phyloP scores from a whole-genome alignment of 2,888 invertebrate species.

The Zygogramma bicolorata region DNA sequence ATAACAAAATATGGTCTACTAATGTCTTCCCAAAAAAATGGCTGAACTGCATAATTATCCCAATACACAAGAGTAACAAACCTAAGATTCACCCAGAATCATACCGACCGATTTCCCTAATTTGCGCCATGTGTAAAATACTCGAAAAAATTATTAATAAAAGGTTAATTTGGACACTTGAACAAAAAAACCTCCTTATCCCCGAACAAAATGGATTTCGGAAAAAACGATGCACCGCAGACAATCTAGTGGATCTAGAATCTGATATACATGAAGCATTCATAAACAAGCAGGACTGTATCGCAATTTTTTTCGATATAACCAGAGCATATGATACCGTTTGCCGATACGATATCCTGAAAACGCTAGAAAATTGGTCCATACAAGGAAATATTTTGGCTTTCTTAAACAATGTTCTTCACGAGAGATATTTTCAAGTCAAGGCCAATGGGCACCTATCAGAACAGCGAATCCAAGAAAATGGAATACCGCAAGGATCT shows the following conservation, averaged over 20 bases:
- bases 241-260: constrained; percentile 34
- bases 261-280: constrained; percentile 36
- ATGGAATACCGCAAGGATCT: constrained; percentile 34
- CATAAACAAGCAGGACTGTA: constrained; percentile 22
- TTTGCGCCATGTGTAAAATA: constrained; percentile 27
- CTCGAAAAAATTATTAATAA: constrained; percentile 37
- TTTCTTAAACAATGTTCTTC: constrained; percentile 30
- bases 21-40: constrained; percentile 22
- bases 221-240: constrained; percentile 19
- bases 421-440: constrained; percentile 22
- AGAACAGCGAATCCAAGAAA: neutral
- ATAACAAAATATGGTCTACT: constrained; percentile 16
- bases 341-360: constrained; percentile 18
- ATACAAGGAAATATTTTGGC: constrained; percentile 18
- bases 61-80: constrained; percentile 26
- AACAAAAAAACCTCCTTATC: constrained; percentile 20
- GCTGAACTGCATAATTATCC: constrained; percentile 17
- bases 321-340: constrained; percentile 34
- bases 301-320: constrained; percentile 38
- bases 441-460: constrained; percentile 21
- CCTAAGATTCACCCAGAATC: constrained; percentile 3
- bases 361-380: constrained; percentile 11
- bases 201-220: constrained; percentile 32
- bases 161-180: constrained; percentile 34
- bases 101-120: constrained; percentile 39